Evolutionary conservation across 2,113 vertebrate genomes (phyloP), one percentile per base, ranked within the genome.

Genomic region (Alaudala cheleensis): DNA sequence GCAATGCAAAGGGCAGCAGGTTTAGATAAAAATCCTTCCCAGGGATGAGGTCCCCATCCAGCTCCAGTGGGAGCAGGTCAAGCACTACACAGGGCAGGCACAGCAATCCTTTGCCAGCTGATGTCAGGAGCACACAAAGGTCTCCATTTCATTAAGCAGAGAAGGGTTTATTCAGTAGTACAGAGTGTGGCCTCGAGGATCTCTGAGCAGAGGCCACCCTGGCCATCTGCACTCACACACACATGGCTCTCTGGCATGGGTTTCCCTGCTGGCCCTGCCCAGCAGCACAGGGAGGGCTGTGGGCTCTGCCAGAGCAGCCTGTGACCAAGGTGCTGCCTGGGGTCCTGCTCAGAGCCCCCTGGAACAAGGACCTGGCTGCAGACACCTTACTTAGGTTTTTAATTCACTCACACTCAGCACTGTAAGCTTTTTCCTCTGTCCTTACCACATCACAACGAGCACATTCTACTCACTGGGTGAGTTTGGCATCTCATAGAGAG

Each of bases 401-500:
- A 26, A 69, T 26, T 34, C 61, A 47, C 17, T 44, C n/a, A 22
- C 24, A 18, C 8, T 19, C 44, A 34, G 5, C 31, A 45, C 12
- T 7, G 8, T 14, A 5, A 2, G 6, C 24, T 53, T 44, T 50
- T 61, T 16, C 4, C 3, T 58, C 31, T 25, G 4, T 31, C 49
- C 45, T 61, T 24, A 14, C 2, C 20, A 6, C 2, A 2, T 13
- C 44, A 3, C 12, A 9, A 0, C 51, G 76, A 47, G 10, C 31
- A 54, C 11, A 15, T 60, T 76, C 5, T 44, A 7, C 25, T 40
- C 13, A 0, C 0, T 17, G 21, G 28, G 18, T 1, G 5, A 37
- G n/a, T 50, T 31, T 57, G 33, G 15, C 1, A 0, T 17, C 33
- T n/a, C 16, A 4, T 24, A 1, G 5, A 16, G 15, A 73, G n/a